Conservation (phyloP, 1,140 invertebrate species). For the Lepidotrigona ventralis region DNA sequence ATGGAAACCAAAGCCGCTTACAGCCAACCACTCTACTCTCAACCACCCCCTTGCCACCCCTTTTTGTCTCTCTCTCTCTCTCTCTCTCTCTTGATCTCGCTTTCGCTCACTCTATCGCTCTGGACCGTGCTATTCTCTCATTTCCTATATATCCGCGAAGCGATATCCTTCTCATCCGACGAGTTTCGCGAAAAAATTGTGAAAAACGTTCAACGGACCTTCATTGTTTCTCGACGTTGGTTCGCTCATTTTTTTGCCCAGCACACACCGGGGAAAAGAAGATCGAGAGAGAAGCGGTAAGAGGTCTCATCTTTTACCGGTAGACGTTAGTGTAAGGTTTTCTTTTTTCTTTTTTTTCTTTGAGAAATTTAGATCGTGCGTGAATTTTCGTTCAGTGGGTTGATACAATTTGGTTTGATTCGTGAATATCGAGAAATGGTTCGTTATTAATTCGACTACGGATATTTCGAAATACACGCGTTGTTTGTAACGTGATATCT, state of each 20-base stretch:
- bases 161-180: constrained; percentile 72
- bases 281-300: background rate
- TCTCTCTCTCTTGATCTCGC: constrained; percentile 22
- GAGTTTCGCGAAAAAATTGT: constrained; percentile 70
- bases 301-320: background rate
- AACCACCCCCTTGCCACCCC: constrained; percentile 46
- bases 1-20: constrained; percentile 81
- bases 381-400: background rate
- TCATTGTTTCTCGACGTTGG: constrained; percentile 39
- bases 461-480: too few relatives aligned
- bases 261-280: background rate
- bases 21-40: constrained; percentile 77
- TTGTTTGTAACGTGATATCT: too few relatives aligned
- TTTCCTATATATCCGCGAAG: constrained; percentile 68
- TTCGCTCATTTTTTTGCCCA: constrained; percentile 9
- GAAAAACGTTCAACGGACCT: constrained; percentile 52
- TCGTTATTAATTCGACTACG: too few relatives aligned
- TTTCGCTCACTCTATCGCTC: constrained; percentile 34
- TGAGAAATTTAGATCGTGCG: background rate
- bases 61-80: constrained; percentile 41
- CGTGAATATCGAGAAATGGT: too few relatives aligned
- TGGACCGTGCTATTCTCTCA: constrained; percentile 45
- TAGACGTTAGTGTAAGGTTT: too few relatives aligned
- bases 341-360: too few relatives aligned
- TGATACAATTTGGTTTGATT: background rate